phyloP scores from a whole-genome alignment of 2,797 vertebrate species.

The Mormyrops attenuatus region DNA sequence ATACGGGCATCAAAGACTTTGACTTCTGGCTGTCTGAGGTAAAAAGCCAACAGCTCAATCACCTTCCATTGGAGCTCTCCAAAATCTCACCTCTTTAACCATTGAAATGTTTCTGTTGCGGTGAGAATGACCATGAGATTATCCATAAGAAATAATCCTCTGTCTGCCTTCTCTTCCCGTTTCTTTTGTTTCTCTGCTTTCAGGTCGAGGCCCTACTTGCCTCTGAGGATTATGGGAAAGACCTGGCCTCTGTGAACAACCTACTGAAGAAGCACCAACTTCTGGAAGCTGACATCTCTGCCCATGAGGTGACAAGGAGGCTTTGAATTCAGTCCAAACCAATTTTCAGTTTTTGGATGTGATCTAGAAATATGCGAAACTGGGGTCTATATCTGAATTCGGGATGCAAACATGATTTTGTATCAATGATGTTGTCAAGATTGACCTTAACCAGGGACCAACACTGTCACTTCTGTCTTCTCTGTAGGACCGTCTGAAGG shows the following conservation, averaged over 20 bases:
- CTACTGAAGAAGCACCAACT: slow-evolving; percentile 95
- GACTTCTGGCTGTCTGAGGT: slow-evolving; percentile 99
- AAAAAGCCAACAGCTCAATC: slow-evolving; percentile 20
- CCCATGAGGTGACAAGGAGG: slow-evolving; percentile 77
- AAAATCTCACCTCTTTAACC: background rate
- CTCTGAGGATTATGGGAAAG: slow-evolving; percentile 97
- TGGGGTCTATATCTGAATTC: background rate
- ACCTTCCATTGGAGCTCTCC: background rate
- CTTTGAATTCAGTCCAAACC: background rate
- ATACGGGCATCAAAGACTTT: slow-evolving; percentile 98
- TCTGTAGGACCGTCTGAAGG: slow-evolving; percentile 87
- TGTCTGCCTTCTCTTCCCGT: background rate
- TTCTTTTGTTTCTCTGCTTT: background rate
- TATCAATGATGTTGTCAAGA: background rate
- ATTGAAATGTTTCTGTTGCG: background rate
- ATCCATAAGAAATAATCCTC: background rate
- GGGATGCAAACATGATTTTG: too few species aligned
- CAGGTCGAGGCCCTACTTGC: slow-evolving; percentile 95
- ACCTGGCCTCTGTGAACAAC: slow-evolving; percentile 96
- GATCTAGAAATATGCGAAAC: background rate
- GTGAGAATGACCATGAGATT: background rate
- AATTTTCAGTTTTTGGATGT: background rate
- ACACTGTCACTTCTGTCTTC: background rate
- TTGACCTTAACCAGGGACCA: background rate
- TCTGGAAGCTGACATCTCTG: slow-evolving; percentile 93